Conservation (phyloP, 2,113 vertebrate species). For the Brienomyrus brachyistius region DNA sequence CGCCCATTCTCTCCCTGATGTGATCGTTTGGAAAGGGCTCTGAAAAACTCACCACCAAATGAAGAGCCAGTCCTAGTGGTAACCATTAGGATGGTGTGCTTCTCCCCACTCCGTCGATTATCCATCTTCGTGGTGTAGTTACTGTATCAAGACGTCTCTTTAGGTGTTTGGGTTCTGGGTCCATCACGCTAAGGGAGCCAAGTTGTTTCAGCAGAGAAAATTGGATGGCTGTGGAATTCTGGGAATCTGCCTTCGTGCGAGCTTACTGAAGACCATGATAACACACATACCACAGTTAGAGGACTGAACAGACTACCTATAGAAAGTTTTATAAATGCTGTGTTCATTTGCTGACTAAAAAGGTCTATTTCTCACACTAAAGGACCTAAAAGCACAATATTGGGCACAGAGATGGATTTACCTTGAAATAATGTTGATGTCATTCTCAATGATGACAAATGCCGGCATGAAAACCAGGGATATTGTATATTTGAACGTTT, state of each 20-base stretch:
- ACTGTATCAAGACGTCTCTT: constrained; percentile 56
- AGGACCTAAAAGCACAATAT: no score
- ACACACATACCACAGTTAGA: constrained; percentile 7
- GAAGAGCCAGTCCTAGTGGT: constrained; percentile 93
- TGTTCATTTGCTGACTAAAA: not conserved
- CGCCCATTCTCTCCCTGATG: no score
- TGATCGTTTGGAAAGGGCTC: no score
- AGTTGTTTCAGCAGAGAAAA: constrained; percentile 20
- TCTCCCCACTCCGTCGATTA: constrained; percentile 39
- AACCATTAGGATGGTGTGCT: constrained; percentile 83
- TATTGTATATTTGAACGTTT: constrained; percentile 71
- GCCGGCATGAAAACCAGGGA: constrained; percentile 77
- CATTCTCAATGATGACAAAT: constrained; percentile 90
- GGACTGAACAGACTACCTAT: not conserved
- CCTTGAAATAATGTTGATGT: constrained; percentile 96
- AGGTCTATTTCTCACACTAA: not conserved
- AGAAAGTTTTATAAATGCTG: not conserved
- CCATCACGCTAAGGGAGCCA: constrained; percentile 54
- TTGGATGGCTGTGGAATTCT: constrained; percentile 60
- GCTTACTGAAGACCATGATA: constrained; percentile 82
- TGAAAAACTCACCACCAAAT: constrained; percentile 90
- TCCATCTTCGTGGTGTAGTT: constrained; percentile 65
- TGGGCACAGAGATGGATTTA: constrained; percentile 47
- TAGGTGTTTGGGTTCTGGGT: constrained; percentile 60
- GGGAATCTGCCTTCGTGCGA: constrained; percentile 69